These are phyloP conservation scores for Steromphala cineraria DNA, from an alignment of 2,888 invertebrate species.

Conservation along the genomic window DNA sequence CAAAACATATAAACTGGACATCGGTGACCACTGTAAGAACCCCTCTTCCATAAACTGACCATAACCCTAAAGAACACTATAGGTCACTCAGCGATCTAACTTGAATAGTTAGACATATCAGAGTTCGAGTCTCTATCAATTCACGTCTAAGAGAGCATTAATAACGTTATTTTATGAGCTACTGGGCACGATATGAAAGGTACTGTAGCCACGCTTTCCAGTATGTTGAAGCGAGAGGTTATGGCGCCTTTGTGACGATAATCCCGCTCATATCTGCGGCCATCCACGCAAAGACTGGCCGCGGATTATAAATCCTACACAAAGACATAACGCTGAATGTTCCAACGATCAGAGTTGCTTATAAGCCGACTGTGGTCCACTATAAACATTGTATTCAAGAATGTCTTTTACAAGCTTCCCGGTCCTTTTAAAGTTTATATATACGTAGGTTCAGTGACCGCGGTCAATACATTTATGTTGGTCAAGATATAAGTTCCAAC, in stretches of 20 bases:
- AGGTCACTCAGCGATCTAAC: too few relatives aligned
- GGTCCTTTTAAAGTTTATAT: neutral
- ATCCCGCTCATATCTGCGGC: neutral
- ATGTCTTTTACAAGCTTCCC: neutral
- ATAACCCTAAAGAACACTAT: too few relatives aligned
- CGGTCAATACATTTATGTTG: neutral
- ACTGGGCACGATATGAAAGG: neutral
- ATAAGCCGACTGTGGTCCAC: neutral
- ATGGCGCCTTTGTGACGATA: neutral
- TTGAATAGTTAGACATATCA: neutral
- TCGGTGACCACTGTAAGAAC: too few relatives aligned
- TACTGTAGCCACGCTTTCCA: neutral
- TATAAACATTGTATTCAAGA: neutral
- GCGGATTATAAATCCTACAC: neutral
- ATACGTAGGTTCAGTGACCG: neutral
- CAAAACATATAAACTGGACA: too few relatives aligned
- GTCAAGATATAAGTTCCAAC: too few relatives aligned
- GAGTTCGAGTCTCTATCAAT: neutral
- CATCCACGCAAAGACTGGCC: neutral
- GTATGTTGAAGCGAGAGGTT: neutral
- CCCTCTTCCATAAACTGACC: too few relatives aligned
- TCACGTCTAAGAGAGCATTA: neutral
- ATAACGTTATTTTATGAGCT: neutral
- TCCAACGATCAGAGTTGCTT: neutral
- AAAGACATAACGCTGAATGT: neutral